Evolutionary conservation across 2,888 invertebrate species (phyloP).

Genomic region (Synanthedon andrenaeformis): DNA sequence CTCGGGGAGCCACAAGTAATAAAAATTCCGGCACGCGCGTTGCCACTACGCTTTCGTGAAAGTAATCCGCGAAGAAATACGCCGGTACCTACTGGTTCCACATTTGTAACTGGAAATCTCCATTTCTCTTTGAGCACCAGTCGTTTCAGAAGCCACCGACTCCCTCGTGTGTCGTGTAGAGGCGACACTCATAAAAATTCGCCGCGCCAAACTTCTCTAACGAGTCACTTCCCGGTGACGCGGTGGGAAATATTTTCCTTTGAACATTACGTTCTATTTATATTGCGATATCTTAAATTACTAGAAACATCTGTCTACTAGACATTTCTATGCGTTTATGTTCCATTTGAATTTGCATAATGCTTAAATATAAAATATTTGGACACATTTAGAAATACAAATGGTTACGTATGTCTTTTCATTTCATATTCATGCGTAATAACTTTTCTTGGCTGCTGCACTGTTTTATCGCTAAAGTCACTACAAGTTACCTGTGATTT

Average conservation of each 20-base stretch:
- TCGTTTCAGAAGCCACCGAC: constrained; percentile 57
- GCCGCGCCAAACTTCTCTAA: constrained; percentile 46
- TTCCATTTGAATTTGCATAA: no score
- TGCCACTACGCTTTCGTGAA: constrained; percentile 54
- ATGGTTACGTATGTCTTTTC: no score
- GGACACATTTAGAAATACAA: no score
- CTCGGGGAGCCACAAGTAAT: constrained; percentile 50
- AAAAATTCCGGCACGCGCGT: constrained; percentile 55
- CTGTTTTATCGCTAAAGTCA: no score
- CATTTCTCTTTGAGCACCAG: constrained; percentile 66
- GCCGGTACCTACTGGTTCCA: constrained; percentile 54
- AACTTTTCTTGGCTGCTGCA: no score
- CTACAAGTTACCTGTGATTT: no score
- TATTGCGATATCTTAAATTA: neutral
- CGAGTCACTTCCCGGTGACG: constrained; percentile 28
- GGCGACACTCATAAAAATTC: constrained; percentile 65
- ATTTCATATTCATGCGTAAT: no score
- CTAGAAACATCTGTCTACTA: no score
- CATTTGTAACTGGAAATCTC: constrained; percentile 67
- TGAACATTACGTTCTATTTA: neutral
- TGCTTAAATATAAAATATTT: no score
- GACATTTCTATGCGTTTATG: no score
- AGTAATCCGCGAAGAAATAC: constrained; percentile 65
- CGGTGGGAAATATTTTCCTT: neutral
- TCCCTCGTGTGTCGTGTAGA: constrained; percentile 56